Base-by-base conservation (phyloP, 2,797 vertebrate species). In the Steatocranus sp. region DNA sequence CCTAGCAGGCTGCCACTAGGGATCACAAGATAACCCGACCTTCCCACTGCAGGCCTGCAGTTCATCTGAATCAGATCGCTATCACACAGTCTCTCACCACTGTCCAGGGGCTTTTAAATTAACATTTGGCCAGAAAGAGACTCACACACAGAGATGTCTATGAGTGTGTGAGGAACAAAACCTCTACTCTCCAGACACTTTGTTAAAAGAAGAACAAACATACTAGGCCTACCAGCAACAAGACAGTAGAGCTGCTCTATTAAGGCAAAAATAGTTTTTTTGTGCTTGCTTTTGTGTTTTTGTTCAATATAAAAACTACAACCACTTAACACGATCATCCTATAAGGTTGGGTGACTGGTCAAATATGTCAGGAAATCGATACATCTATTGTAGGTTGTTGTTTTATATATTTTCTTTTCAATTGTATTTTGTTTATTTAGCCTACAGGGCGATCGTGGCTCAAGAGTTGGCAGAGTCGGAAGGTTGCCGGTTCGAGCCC, bases 1-100 rank as follows among this genome's bases (percentile, higher is more conserved):
- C 89, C 89, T 83, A 80, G 85, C 78, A 70, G 79, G 79, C 87
- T 18, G 88, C 88, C 93, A 90, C 91, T 25, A 30, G 90, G 92
- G 93, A 93, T 88, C 92, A 86, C 82, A 53, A 90, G 88, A 92
- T 92, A 93, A 88, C 87, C 82, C 20, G 89, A 93, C 89, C 90
- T 89, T 78, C 87, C 80, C 78, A 61, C 83, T 7, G 32, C 81
- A 79, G 23, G 82, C 81, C 89, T 38, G 82, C 81, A 92, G 88
- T 92, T 94, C 88, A 92, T 94, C 92, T 93, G 90, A 92, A 91
- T 93, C 87, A 92, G 91, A 95, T 94, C 76, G 8, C 82, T 89
- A 94, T 94, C 92, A 73, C 85, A 82, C 83, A 83, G 78, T 79
- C 66, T 86, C 92, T 87, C 85, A 75, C 86, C 46, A 5, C 79